These are phyloP conservation scores for Argentina silus DNA, from an alignment of 2,797 vertebrate genomes.

Conservation along the genomic window DNA sequence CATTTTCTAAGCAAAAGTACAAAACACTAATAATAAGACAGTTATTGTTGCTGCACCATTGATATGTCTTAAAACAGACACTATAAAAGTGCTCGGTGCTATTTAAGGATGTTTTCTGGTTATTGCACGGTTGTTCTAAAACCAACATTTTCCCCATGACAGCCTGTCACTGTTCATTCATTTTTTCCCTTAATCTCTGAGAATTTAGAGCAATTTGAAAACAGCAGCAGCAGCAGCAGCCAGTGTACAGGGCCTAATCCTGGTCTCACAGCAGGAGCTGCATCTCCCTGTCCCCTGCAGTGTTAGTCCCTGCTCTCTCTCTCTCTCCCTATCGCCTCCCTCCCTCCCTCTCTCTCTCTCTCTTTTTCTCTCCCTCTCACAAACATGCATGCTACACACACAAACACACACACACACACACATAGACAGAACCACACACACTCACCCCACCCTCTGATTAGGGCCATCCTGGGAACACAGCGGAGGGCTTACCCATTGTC, in stretches of 20 bases:
- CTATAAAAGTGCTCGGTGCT: background rate
- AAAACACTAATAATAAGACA: background rate
- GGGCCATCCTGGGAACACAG: conserved; percentile 33
- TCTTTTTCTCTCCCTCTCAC: background rate
- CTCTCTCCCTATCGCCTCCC: conserved; percentile 17
- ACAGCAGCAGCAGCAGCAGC: conserved; percentile 66
- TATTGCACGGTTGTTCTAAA: conserved; percentile 39
- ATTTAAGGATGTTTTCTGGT: conserved; percentile 2
- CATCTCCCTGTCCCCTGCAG: conserved; percentile 18
- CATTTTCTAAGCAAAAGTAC: no score
- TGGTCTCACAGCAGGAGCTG: conserved; percentile 66
- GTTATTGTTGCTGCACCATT: background rate
- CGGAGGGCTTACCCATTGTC: conserved; percentile 61
- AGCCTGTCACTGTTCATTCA: conserved; percentile 49
- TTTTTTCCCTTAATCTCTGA: conserved; percentile 77
- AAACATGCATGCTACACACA: no score
- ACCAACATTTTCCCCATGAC: conserved; percentile 33
- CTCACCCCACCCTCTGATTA: background rate
- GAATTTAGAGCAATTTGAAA: conserved; percentile 80
- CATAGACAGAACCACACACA: background rate
- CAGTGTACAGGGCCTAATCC: conserved; percentile 73
- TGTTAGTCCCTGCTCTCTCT: conserved; percentile 14
- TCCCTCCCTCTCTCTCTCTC: conserved; percentile 1
- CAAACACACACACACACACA: no score
- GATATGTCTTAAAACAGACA: background rate